Percentiles rank a stretch among this genome's conserved stretches.
These are phyloP conservation scores for Choloepus hoffmanni DNA, from an alignment of 2,113 vertebrate species.

Conservation along the genomic window DNA sequence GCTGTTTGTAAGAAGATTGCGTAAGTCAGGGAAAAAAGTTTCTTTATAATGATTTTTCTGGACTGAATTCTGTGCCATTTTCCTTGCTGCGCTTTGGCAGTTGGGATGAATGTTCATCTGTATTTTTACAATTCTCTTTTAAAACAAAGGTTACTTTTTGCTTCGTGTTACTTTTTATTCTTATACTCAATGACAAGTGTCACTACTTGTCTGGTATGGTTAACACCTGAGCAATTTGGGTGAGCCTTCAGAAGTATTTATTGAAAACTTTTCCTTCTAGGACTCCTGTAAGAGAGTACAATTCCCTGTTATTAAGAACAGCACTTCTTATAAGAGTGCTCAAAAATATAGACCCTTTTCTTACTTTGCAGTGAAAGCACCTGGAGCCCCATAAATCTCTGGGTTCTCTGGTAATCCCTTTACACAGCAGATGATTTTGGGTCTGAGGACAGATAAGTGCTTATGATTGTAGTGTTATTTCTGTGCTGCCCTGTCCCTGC, in stretches of 20 bases:
- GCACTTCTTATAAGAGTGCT: not conserved
- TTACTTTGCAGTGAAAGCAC: not conserved
- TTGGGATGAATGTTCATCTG: not conserved
- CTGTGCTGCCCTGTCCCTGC: not conserved
- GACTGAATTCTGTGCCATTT: not conserved
- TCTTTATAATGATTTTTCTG: not conserved
- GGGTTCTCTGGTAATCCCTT: not conserved
- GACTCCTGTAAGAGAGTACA: not conserved
- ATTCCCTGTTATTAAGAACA: not conserved
- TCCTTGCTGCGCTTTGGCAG: not conserved
- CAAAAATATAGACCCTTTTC: not conserved
- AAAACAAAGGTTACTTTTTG: not conserved
- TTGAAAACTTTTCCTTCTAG: not conserved
- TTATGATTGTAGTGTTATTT: not conserved
- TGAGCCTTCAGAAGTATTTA: not conserved
- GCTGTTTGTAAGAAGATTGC: constrained; percentile 89
- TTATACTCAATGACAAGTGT: not conserved
- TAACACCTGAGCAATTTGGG: not conserved
- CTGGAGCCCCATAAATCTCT: not conserved
- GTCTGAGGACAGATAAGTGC: not conserved
- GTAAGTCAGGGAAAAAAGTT: constrained; percentile 81
- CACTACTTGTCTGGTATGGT: not conserved
- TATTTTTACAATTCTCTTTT: not conserved
- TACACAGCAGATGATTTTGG: not conserved
- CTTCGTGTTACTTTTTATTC: not conserved